Evolutionary conservation across 2,113 vertebrate species (phyloP), one percentile per base, ranked within the genome.

Genomic region (Sylvietta virens): DNA sequence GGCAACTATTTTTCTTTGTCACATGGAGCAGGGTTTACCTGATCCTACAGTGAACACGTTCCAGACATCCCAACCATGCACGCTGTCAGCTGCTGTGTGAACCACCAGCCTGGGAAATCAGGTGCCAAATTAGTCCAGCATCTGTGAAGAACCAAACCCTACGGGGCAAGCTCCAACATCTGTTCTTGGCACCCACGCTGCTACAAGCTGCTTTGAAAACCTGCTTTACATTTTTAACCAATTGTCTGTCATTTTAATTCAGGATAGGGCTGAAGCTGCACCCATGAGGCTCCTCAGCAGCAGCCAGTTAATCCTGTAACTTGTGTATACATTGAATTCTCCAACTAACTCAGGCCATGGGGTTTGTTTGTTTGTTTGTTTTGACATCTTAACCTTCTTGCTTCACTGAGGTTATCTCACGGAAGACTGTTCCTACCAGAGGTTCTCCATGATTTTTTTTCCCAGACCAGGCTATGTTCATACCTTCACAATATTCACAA

Each of bases 91-190:
- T 83, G 94, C 78, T 86, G n/a, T 64, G 79, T 86, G 84, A 96
- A 90, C 71, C 58, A 71, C 70, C 57, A 90, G 67, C 62, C 81
- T 91, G 80, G 91, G 90, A 93, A 95, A 95, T 84, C 64, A 89
- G 77, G 74, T 86, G 88, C 88, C 94, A 96, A 91, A 93, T 96
- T 86, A 93, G 73, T 72, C 88, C 90, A 79, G 80, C 87, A 92
- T 93, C 94, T 96, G 92, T 60, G 72, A 90, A 91, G 80, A 95
- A 88, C 39, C 50, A 73, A 95, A 69, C 83, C 82, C 77, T 81
- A 39, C 0, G 1, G 76, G 88, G 80, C 60, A 88, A 96, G 69
- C 79, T 95, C 48, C 77, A 86, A 84, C 92, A 95, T 88, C 94
- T 93, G 92, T 72, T 95, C 87, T 58, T 65, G 61, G 69, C 4